Evolutionary conservation across 2,797 vertebrate genomes (phyloP).

Genomic region (Ceryle rudis): DNA sequence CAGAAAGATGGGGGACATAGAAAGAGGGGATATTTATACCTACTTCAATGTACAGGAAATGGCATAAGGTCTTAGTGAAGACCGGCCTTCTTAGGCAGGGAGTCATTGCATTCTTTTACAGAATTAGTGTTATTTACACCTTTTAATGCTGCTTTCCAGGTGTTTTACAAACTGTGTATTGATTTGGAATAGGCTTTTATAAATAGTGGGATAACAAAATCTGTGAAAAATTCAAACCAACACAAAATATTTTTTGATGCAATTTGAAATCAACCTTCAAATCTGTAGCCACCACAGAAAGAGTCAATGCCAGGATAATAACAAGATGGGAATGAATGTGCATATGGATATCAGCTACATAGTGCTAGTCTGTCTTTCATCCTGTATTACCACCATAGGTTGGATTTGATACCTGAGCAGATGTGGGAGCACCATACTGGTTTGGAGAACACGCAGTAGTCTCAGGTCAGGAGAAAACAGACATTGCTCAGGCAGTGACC

Average conservation of each 20-base stretch:
- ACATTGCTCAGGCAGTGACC: neutral
- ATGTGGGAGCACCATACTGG: fast-evolving
- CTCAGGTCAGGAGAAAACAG: neutral
- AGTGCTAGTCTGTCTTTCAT: neutral
- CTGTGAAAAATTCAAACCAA: neutral
- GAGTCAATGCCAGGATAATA: neutral
- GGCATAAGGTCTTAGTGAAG: neutral
- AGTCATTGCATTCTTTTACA: neutral
- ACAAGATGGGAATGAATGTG: neutral
- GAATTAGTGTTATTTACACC: neutral
- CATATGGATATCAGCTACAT: neutral
- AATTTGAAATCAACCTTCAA: neutral
- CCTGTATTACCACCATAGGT: neutral
- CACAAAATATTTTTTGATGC: neutral
- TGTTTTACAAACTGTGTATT: neutral
- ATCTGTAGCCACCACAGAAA: neutral
- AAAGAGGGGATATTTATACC: neutral
- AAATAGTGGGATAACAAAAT: neutral
- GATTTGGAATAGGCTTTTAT: neutral
- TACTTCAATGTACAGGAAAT: neutral
- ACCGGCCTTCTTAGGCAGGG: neutral
- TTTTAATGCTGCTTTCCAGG: neutral
- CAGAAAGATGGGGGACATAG: neutral
- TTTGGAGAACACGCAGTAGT: neutral
- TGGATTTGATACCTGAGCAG: neutral